Evolutionary conservation across 92 coral and sea anemone species (phyloP).

Genomic region (Hydrozoanthus gracilis): DNA sequence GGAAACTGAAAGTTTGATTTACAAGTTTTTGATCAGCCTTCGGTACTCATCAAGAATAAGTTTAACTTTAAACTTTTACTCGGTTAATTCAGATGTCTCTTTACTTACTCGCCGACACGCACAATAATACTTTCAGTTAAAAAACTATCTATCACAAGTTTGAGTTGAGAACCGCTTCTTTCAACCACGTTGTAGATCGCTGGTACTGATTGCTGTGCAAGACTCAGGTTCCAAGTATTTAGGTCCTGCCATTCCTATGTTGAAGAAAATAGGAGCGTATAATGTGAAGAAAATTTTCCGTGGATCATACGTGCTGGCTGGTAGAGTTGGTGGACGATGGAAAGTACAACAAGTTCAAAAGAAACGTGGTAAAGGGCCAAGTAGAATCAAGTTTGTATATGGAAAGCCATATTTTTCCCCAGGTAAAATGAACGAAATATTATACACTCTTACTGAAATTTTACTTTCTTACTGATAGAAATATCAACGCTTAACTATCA

Average conservation of each 20-base stretch:
- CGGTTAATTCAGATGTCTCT: too few species aligned
- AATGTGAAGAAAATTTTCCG: conserved; percentile 33
- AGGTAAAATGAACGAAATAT: neutral
- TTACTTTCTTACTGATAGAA: too few species aligned
- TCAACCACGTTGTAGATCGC: neutral
- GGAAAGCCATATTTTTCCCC: conserved; percentile 7
- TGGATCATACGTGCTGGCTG: conserved; percentile 35
- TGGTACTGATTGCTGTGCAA: conserved; percentile 36
- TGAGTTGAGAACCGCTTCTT: neutral
- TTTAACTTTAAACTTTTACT: too few species aligned
- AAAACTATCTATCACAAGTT: neutral
- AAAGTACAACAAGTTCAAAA: conserved; percentile 22
- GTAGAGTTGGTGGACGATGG: conserved; percentile 24
- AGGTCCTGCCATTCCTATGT: conserved; percentile 31
- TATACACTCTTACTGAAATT: neutral
- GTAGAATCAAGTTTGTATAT: conserved; percentile 11
- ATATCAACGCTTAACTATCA: too few species aligned
- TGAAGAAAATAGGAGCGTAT: conserved; percentile 35
- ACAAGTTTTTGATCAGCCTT: too few species aligned
- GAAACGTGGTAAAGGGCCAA: conserved; percentile 37
- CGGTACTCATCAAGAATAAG: too few species aligned
- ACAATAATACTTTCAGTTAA: neutral
- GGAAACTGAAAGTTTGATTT: too few species aligned
- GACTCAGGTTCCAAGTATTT: conserved; percentile 25
- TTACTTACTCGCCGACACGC: neutral